Conservation (phyloP, 2,888 invertebrate genomes). For the Strigamia transsilvanica region DNA sequence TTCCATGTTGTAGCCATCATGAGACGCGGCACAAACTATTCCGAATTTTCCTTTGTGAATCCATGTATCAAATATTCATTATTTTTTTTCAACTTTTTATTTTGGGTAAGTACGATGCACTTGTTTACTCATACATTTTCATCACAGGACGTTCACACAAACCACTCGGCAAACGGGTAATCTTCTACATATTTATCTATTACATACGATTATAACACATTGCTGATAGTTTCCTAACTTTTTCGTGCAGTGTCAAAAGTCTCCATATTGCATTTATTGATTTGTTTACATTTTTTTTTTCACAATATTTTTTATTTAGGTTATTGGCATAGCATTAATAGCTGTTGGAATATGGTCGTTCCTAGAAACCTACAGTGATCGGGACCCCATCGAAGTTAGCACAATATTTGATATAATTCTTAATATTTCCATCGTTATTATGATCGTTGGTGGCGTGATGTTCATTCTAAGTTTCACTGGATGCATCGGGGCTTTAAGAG, state of each 20-base stretch:
- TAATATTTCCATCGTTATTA: constrained; percentile 88
- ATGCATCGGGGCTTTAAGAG: constrained; percentile 87
- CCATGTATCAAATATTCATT: constrained; percentile 89
- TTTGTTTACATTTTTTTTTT: constrained; percentile 56
- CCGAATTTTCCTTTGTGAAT: constrained; percentile 73
- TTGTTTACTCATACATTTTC: too few species aligned
- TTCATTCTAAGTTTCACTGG: constrained; percentile 94
- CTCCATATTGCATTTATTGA: neutral
- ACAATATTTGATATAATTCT: constrained; percentile 88
- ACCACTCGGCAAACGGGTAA: neutral
- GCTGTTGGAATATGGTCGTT: constrained; percentile 91
- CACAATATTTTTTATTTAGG: constrained; percentile 70
- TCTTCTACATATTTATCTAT: too few species aligned
- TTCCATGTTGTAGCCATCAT: neutral
- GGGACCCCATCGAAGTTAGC: constrained; percentile 82
- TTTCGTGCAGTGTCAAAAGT: neutral
- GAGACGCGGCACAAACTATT: neutral
- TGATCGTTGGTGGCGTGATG: constrained; percentile 88
- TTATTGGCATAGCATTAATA: constrained; percentile 84
- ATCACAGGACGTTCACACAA: neutral
- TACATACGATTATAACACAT: too few species aligned
- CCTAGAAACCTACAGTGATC: constrained; percentile 90
- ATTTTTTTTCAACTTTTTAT: constrained; percentile 86
- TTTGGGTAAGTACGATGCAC: constrained; percentile 77
- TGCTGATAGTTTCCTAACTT: neutral